Conservation (phyloP, 2,888 invertebrate genomes). For the Lucinisca nassula region DNA sequence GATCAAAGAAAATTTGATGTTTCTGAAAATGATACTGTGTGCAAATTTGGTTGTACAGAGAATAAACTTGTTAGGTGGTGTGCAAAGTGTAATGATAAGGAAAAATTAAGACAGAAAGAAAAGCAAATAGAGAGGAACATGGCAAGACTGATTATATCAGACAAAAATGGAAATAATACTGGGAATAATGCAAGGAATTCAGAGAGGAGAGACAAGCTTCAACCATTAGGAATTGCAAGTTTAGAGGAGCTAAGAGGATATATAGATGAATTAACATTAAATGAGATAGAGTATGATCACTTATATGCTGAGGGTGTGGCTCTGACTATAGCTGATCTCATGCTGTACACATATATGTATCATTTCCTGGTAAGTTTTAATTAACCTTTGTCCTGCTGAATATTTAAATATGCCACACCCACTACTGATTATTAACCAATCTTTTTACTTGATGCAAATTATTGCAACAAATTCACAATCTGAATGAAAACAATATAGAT, state of each 20-base stretch:
- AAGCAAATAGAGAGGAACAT: constrained; percentile 41
- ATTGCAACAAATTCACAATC: too few relatives aligned
- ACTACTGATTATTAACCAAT: too few relatives aligned
- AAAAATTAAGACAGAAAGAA: constrained; percentile 53
- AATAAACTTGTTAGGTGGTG: constrained; percentile 60
- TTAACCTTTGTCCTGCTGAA: too few relatives aligned
- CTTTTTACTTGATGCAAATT: too few relatives aligned
- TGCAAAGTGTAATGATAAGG: constrained; percentile 67
- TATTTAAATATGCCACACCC: too few relatives aligned
- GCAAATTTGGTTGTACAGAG: constrained; percentile 67
- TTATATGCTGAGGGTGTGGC: constrained; percentile 94
- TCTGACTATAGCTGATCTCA: constrained; percentile 94
- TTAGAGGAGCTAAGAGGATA: constrained; percentile 64
- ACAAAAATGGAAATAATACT: background rate
- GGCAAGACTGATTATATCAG: constrained; percentile 15
- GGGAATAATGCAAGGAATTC: background rate
- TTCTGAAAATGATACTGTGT: constrained; percentile 21
- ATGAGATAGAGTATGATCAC: constrained; percentile 89
- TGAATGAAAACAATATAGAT: too few relatives aligned
- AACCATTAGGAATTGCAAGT: constrained; percentile 6
- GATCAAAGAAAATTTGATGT: constrained; percentile 55
- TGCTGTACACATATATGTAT: constrained; percentile 92
- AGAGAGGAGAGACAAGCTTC: background rate
- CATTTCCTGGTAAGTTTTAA: constrained; percentile 82
- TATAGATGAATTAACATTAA: constrained; percentile 70